Base-by-base conservation (phyloP, 2,113 vertebrate genomes). In the Zapus hudsonius region DNA sequence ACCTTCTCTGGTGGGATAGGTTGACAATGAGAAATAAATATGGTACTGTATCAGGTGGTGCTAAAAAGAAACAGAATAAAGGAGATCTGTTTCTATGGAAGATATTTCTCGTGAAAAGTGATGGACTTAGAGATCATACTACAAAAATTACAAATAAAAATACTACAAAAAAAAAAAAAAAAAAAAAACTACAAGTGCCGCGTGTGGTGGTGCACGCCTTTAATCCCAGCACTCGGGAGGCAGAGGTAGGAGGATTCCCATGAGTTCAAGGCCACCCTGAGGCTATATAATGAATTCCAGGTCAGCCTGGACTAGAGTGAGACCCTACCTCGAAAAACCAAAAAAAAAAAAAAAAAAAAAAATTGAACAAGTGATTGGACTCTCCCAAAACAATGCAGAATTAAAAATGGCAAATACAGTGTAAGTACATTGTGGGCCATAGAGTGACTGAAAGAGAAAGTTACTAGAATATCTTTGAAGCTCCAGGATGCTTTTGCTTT, bases 391-490 rank as follows among this genome's bases (percentile, higher is more conserved):
- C 78, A 87, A 36, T 82, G n/a, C 79, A 93, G 92, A 79, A 84
- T n/a, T n/a, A 96, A 95, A 94, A 96, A 70, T 55, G 94, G 59
- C 40, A 11, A 96, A 87, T 15, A 22, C 84, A 91, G 91, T 94
- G 93, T 90, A 81, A 73, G 89, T 96, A 11, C 57, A 82, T 44
- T 0, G 11, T 63, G 87, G 81, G 1, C 82, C 0, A 9, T 64
- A 92, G 55, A 47, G 27, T 29, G 76, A 66, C 73, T 27, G 42
- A 63, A 15, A 66, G 74, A 75, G 47, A 84, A 0, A 95, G 7
- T 66, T 64, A 44, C 12, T 5, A 61, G 47, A 90, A 93, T 82
- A 73, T 70, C 61, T 87, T 88, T 83, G 83, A 78, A 90, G 84
- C 19, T 40, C 11, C 9, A 63, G 17, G 70, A 44, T 57, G n/a